Evolutionary conservation across 53 echinoderm and acorn worm genomes (phyloP), one percentile per base, ranked within the genome.

Genomic region (Pentamera pediparva): DNA sequence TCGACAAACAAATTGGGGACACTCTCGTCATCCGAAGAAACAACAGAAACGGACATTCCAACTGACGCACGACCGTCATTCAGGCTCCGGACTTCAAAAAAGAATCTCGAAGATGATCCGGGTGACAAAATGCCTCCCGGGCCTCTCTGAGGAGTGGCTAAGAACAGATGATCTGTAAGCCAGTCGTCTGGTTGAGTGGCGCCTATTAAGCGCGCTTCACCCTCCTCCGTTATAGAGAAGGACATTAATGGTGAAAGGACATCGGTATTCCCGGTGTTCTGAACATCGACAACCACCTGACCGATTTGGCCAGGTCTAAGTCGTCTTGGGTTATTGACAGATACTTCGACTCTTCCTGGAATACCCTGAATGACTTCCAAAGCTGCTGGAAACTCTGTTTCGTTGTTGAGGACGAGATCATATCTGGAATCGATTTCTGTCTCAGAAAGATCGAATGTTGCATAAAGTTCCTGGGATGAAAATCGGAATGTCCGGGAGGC

Each of bases 261-360:
- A 52, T 72, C 73, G 19, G 73, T 72, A 19, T 72, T 33, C 5
- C 73, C 73, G 26, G 5, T 72, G 26, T 72, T 72, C 54, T 15
- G 15, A 0, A 72, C 17, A 53, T 31, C 35, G 19, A 72, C 54
- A 33, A 15, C 3, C 31, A 54, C 54, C n/a, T 10, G 19, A 19
- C 73, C 73, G 12, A 72, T n/a, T 72, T 72, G 53, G 27, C 51
- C 51, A 5, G 73, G 54, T 53, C 73, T 35, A 24, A 72, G 37
- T 36, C 53, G 54, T 22, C 34, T 33, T 17, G 73, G 73, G 51
- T 53, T 54, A 21, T 72, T 72, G 8, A 72, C 52, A 34, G 73
- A 72, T 22, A 72, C 20, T 32, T 12, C 36, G 0, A 47, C 11
- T 12, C 21, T 35, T 19, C 73, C 73, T 32, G 20, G 36, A 49